Evolutionary conservation across 2,797 vertebrate genomes (phyloP).

Genomic region (Moxostoma hubbsi): DNA sequence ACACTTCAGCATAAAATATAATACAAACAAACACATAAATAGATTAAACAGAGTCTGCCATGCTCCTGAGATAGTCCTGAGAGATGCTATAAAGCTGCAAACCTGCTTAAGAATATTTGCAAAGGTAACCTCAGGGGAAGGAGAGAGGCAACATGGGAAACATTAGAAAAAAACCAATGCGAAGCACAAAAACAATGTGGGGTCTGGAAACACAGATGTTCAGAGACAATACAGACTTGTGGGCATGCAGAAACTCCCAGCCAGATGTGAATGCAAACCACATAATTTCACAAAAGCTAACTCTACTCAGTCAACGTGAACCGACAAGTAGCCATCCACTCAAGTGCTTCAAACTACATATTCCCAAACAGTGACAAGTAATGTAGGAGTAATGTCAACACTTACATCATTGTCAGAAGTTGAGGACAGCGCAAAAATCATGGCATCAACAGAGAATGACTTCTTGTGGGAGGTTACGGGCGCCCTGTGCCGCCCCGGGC

Average conservation of each 20-base stretch:
- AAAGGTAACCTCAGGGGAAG: conserved; percentile 58
- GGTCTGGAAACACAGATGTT: conserved; percentile 81
- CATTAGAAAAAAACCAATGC: conserved; percentile 51
- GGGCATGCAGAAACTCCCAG: conserved; percentile 74
- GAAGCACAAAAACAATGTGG: conserved; percentile 70
- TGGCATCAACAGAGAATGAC: not conserved
- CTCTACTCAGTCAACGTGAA: conserved; percentile 59
- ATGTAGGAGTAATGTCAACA: conserved; percentile 7
- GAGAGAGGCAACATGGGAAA: conserved; percentile 53
- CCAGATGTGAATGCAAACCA: conserved; percentile 79
- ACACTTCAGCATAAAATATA: conserved; percentile 19
- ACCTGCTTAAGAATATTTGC: conserved; percentile 57
- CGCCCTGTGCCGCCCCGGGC: no score
- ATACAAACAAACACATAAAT: conserved; percentile 40
- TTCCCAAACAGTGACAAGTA: conserved; percentile 17
- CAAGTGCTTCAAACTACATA: conserved; percentile 29
- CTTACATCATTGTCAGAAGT: not conserved
- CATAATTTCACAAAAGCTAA: conserved; percentile 66
- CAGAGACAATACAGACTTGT: conserved; percentile 62
- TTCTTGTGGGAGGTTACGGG: no score
- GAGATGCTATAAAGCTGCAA: conserved; percentile 50
- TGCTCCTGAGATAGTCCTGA: conserved; percentile 36
- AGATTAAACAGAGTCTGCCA: conserved; percentile 45
- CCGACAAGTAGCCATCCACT: conserved; percentile 43
- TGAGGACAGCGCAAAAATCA: not conserved